Percentiles rank a stretch among this genome's conserved stretches.
Evolutionary conservation across 2,113 vertebrate genomes (phyloP).

Genomic region (Muscicapa adusta): DNA sequence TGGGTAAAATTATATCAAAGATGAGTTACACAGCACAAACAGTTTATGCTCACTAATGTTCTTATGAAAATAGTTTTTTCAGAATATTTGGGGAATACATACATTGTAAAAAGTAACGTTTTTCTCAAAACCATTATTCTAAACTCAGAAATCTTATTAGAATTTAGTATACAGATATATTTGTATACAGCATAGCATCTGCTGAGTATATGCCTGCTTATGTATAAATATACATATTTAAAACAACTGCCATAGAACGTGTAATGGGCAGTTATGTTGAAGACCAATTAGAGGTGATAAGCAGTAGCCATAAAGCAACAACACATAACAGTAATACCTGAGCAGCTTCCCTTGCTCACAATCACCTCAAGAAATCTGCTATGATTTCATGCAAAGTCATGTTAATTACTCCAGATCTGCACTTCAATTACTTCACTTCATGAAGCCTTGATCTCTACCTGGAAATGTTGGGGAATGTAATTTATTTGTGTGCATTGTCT

Average conservation of each 20-base stretch:
- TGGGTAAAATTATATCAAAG: neutral
- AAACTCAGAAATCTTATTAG: neutral
- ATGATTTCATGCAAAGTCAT: neutral
- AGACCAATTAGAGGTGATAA: neutral
- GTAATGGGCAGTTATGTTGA: neutral
- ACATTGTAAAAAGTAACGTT: neutral
- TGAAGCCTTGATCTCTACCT: neutral
- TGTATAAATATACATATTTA: neutral
- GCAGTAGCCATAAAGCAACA: neutral
- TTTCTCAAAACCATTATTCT: neutral
- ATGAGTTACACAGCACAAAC: neutral
- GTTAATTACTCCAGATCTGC: neutral
- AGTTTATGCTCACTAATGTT: neutral
- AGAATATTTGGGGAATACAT: neutral
- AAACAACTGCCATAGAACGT: neutral
- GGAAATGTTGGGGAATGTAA: neutral
- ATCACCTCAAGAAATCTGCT: neutral
- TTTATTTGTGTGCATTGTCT: neutral
- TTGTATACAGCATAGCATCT: neutral
- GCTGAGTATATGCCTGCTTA: neutral
- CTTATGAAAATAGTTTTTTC: neutral
- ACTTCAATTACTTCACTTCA: neutral
- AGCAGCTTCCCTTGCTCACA: neutral
- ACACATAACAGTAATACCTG: neutral
- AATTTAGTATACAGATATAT: neutral